These are phyloP conservation scores for Muricea muricata DNA, from an alignment of 92 coral and sea anemone species.

Conservation along the genomic window DNA sequence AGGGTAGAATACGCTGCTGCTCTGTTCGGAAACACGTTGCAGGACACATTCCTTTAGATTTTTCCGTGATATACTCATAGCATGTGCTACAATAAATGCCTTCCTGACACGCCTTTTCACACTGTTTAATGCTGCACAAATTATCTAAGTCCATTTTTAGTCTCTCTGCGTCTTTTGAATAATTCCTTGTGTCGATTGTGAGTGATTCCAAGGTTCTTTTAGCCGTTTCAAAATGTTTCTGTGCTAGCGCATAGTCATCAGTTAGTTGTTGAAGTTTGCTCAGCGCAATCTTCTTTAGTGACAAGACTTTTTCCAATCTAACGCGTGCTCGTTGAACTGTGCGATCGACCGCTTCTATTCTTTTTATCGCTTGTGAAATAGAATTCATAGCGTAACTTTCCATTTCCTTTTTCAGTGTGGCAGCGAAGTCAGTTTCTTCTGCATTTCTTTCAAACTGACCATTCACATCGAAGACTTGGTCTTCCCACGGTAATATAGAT, in stretches of 20 bases:
- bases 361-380: not conserved
- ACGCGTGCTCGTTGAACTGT: conserved; percentile 27
- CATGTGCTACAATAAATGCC: conserved; percentile 72
- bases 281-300: not conserved
- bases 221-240: conserved; percentile 32
- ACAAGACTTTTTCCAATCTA: not conserved
- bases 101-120: conserved; percentile 62
- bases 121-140: conserved; percentile 62
- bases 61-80: conserved; percentile 56
- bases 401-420: not conserved
- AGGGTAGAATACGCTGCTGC: conserved; percentile 54
- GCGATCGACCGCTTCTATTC: not conserved
- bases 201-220: conserved; percentile 9
- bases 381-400: not conserved
- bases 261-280: not conserved
- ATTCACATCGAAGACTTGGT: conserved; percentile 2
- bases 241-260: conserved; percentile 3
- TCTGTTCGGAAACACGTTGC: conserved; percentile 60
- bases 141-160: conserved; percentile 54
- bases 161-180: conserved; percentile 8
- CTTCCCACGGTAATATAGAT: conserved; percentile 12
- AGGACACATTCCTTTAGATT: conserved; percentile 73
- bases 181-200: not conserved
- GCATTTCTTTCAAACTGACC: conserved; percentile 8
- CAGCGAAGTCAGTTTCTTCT: not conserved